Evolutionary conservation across 2,113 vertebrate genomes (phyloP), one percentile per base, ranked within the genome.

Genomic region (Platichthys flesus): DNA sequence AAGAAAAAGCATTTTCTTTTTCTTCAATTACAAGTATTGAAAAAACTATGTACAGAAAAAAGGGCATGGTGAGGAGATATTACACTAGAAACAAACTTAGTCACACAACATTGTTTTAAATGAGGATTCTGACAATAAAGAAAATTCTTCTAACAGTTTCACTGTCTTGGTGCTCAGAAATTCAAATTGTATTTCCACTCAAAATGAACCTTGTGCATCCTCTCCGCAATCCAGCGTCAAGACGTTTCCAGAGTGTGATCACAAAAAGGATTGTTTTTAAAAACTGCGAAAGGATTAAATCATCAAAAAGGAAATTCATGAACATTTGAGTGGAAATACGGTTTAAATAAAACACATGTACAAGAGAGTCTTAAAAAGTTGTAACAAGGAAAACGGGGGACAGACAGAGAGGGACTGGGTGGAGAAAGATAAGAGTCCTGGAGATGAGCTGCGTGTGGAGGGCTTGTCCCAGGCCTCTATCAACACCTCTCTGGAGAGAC

Each of bases 1-100:
- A 90, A 92, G 86, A 81, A 90, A 89, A 90, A 78, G 58, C 28
- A 18, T 72, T 79, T 85, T 76, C 56, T 88, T 89, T 82, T 81
- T 86, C 81, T 84, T 90, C 85, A 86, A 88, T 88, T 91, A 91
- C 87, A 92, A 92, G 87, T 89, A 86, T 89, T 90, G 88, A 89
- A 81, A 90, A 90, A 89, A 78, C 89, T 93, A 94, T 94, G 85
- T 94, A 94, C 92, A 94, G 86, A 91, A 92, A 92, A 91, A 90
- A 87, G 82, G 90, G 84, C 62, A 86, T 78, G 85, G 78, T 88
- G 84, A 89, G 62, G 14, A 86, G 85, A 90, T 57, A 73, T 73
- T 72, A 83, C 79, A 93, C 89, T 85, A 82, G 79, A 87, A 91
- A 90, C 88, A 85, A 85, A 81, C 74, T 71, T 78, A 90, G 77